These are phyloP conservation scores for Euleptes europaea DNA, from an alignment of 2,113 vertebrate genomes.

Conservation along the genomic window DNA sequence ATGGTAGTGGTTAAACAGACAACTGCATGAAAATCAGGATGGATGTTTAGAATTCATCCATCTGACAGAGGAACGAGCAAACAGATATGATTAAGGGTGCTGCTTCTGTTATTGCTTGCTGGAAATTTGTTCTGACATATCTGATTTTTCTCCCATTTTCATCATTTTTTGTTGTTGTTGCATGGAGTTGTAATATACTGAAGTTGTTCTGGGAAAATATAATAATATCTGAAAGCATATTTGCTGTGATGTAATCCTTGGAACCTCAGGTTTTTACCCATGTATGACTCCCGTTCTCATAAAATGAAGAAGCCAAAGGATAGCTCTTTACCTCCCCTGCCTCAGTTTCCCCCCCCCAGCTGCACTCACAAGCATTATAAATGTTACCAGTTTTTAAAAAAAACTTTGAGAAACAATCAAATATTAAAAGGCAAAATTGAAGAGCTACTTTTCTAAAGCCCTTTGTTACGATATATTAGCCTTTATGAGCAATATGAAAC, in stretches of 20 bases:
- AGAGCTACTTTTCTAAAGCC: neutral
- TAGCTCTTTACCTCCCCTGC: neutral
- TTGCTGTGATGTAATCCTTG: neutral
- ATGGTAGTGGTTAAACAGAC: neutral
- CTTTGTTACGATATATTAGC: neutral
- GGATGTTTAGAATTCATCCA: neutral
- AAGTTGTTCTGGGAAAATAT: neutral
- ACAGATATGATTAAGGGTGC: neutral
- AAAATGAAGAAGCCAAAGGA: neutral
- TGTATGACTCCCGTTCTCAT: neutral
- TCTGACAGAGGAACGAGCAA: neutral
- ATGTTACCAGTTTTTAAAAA: neutral
- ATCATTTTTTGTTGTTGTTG: neutral
- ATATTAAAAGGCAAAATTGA: neutral
- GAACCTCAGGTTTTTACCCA: neutral
- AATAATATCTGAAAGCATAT: neutral
- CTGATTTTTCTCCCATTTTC: neutral
- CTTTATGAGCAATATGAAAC: neutral
- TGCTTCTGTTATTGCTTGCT: neutral
- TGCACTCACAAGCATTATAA: neutral
- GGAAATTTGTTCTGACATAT: neutral
- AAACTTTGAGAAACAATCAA: neutral
- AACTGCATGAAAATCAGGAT: neutral
- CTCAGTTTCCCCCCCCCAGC: neutral
- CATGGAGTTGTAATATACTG: neutral